Evolutionary conservation across 2,888 invertebrate species (phyloP), one percentile per base, ranked within the genome.

Genomic region (Pseudococcus longispinus): DNA sequence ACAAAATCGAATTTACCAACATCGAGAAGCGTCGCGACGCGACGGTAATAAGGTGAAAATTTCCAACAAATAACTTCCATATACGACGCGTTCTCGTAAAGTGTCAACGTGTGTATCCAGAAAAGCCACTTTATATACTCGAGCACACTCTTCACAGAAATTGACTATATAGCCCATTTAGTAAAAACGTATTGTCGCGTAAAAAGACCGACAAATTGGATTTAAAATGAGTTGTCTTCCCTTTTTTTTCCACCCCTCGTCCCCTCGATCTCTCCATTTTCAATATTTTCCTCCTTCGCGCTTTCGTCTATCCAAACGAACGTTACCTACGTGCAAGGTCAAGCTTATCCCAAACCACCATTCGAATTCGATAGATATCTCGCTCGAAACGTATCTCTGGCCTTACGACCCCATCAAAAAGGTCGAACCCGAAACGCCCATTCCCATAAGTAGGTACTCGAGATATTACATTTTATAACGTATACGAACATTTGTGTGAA

Each of bases 151-250:
- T 86, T 74, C 77, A 80, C 32, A 77, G 86, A 86, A 86, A 86
- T 86, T 86, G 86, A 86, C 86, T 86, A 86, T 86, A 86, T 37
- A 86, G 86, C 86, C 77, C 86, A 86, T 86, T 86, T 86, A 86
- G 86, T 29, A 20, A 86, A 77, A 86, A 86, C 86, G 86, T 86
- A 86, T 86, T 86, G 86, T 86, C 86, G 86, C 44, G 86, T 77
- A 86, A 85, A 85, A 85, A 86, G 80, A 77, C 80, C 86, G 86
- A 86, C 86, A 86, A 86, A 86, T 86, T 86, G 86, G 86, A 86
- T 86, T 86, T 86, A 86, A 86, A 86, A 86, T 86, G 86, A 86
- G 86, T 86, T 86, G 86, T 86, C 86, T 86, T 86, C 86, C 86
- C 86, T 46, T 55, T 80, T 85, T 85, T 42, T 70, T 37, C 44